phyloP scores from a whole-genome alignment of 2,888 invertebrate species.

The Tetranychus truncatus region DNA sequence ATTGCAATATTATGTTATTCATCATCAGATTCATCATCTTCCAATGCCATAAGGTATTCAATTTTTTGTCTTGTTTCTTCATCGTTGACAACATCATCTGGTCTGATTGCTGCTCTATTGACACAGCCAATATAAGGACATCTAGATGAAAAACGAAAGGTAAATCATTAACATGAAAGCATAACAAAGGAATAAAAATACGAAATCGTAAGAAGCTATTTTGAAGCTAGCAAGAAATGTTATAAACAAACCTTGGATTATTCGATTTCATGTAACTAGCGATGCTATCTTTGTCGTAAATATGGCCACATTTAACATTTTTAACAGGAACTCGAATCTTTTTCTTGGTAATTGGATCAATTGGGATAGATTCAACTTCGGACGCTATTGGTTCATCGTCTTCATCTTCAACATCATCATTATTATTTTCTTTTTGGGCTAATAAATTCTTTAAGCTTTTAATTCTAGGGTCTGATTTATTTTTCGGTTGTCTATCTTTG shows the following conservation, averaged over 20 bases:
- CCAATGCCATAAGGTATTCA: not conserved
- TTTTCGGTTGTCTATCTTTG: not conserved
- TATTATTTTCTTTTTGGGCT: not conserved
- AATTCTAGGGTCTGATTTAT: not conserved
- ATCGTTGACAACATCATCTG: not conserved
- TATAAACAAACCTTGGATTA: not conserved
- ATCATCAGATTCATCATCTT: not conserved
- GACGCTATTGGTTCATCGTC: not conserved
- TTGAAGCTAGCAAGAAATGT: not conserved
- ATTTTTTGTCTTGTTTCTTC: not conserved
- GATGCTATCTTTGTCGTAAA: slow-evolving; percentile 22
- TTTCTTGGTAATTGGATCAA: slow-evolving; percentile 25
- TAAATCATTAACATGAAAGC: not conserved
- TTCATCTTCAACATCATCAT: not conserved
- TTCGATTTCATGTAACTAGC: not conserved
- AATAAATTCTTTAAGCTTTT: not conserved
- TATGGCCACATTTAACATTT: slow-evolving; percentile 23
- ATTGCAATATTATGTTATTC: not conserved
- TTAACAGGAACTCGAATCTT: slow-evolving; percentile 23
- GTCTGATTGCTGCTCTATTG: not conserved
- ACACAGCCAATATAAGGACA: not conserved
- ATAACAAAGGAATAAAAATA: not conserved
- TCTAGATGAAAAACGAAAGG: not conserved
- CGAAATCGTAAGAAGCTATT: not conserved
- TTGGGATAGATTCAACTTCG: slow-evolving; percentile 15